Evolutionary conservation across 1,140 invertebrate species (phyloP).

Genomic region (Brachionus calyciflorus): DNA sequence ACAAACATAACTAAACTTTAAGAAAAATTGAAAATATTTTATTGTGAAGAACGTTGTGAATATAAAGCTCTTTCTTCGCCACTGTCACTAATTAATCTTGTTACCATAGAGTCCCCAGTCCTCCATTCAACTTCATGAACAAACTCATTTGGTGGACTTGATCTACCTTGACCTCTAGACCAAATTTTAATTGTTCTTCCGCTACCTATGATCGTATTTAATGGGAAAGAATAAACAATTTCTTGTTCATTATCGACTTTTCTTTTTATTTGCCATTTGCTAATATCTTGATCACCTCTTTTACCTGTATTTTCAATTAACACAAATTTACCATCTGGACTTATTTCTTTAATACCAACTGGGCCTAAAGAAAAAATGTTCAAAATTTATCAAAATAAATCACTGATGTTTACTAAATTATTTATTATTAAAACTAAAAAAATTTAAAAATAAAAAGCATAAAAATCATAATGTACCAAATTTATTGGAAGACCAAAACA

Average conservation of each 20-base stretch:
- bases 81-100: conserved; percentile 24
- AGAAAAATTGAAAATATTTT: not conserved
- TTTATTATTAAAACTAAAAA: no score
- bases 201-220: conserved; percentile 6
- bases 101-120: conserved; percentile 40
- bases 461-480: no score
- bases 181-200: conserved; percentile 47
- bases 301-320: conserved; percentile 35
- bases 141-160: conserved; percentile 37
- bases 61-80: conserved; percentile 46
- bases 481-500: no score
- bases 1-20: conserved; percentile 19
- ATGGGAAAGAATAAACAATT: conserved; percentile 25
- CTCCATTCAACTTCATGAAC: conserved; percentile 47
- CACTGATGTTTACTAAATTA: not conserved
- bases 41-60: conserved; percentile 34
- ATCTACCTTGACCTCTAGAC: conserved; percentile 46
- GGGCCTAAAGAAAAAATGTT: conserved; percentile 50
- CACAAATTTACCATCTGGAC: conserved; percentile 63
- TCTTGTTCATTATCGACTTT: conserved; percentile 40
- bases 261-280: conserved; percentile 37
- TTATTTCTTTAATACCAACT: conserved; percentile 61
- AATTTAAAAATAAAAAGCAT: no score
- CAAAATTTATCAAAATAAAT: not conserved
- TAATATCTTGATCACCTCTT: conserved; percentile 17